These are phyloP conservation scores for Cosmorhoe ocellata DNA, from an alignment of 2,888 invertebrate species.

Conservation along the genomic window DNA sequence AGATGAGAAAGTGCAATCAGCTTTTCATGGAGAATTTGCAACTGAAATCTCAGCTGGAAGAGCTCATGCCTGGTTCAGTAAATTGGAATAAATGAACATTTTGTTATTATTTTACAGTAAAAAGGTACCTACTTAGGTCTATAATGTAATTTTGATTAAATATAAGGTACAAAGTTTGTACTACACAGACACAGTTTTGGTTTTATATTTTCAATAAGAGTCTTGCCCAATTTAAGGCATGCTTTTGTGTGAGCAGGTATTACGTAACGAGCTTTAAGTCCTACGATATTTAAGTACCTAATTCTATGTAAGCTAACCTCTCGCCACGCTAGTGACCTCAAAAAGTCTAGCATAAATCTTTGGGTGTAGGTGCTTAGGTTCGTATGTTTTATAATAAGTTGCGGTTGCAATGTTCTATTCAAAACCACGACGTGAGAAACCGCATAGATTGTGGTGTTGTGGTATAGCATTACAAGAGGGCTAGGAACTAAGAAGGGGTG, in stretches of 20 bases:
- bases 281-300: too few species aligned
- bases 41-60: constrained; percentile 58
- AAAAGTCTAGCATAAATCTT: too few species aligned
- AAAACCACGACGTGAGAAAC: constrained; percentile 22
- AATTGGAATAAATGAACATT: constrained; percentile 32
- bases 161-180: background rate
- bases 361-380: too few species aligned
- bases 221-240: too few species aligned
- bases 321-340: too few species aligned
- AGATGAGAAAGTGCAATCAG: constrained; percentile 68
- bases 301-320: too few species aligned
- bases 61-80: constrained; percentile 41
- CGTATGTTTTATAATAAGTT: background rate
- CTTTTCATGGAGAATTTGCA: constrained; percentile 65
- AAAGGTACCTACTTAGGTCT: background rate
- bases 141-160: too few species aligned
- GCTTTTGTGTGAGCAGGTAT: too few species aligned
- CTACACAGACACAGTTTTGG: background rate
- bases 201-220: too few species aligned
- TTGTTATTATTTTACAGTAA: background rate
- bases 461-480: constrained; percentile 6
- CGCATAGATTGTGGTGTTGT: constrained; percentile 3
- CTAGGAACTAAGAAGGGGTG: too few species aligned
- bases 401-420: constrained; percentile 17
- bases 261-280: too few species aligned